Evolutionary conservation across 2,797 vertebrate species (phyloP).

Genomic region (Sphenopsis melanotis): DNA sequence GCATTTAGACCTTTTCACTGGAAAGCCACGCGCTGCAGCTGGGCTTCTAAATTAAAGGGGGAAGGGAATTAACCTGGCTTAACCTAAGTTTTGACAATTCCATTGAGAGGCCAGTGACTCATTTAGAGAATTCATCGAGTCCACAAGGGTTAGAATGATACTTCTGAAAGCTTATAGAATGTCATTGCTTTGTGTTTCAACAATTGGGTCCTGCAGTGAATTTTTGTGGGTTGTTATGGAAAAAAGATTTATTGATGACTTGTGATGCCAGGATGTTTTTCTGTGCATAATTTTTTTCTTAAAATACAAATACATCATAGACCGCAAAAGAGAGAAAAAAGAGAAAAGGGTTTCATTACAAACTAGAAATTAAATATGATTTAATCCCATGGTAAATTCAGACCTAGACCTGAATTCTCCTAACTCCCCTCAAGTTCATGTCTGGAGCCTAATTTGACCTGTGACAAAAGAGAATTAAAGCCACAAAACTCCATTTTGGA

Average conservation of each 20-base stretch:
- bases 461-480: neutral
- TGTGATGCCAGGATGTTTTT: neutral
- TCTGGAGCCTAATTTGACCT: neutral
- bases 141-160: slow-evolving; percentile 34
- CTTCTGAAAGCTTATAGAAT: slow-evolving; percentile 53
- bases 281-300: neutral
- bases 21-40: neutral
- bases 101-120: slow-evolving; percentile 42
- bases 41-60: slow-evolving; percentile 12
- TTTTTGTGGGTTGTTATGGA: slow-evolving; percentile 56
- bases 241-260: slow-evolving; percentile 35
- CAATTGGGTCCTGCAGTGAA: slow-evolving; percentile 45
- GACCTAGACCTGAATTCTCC: neutral
- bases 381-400: neutral
- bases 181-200: slow-evolving; percentile 42
- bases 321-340: neutral
- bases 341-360: neutral
- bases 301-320: neutral
- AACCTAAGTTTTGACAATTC: slow-evolving; percentile 39
- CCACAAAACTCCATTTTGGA: neutral
- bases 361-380: neutral
- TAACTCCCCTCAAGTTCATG: neutral
- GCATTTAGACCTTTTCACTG: slow-evolving; percentile 27
- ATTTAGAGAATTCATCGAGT: slow-evolving; percentile 45
- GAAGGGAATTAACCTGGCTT: slow-evolving; percentile 25